Evolutionary conservation across 2,888 invertebrate genomes (phyloP).

Genomic region (Metalampra italica): DNA sequence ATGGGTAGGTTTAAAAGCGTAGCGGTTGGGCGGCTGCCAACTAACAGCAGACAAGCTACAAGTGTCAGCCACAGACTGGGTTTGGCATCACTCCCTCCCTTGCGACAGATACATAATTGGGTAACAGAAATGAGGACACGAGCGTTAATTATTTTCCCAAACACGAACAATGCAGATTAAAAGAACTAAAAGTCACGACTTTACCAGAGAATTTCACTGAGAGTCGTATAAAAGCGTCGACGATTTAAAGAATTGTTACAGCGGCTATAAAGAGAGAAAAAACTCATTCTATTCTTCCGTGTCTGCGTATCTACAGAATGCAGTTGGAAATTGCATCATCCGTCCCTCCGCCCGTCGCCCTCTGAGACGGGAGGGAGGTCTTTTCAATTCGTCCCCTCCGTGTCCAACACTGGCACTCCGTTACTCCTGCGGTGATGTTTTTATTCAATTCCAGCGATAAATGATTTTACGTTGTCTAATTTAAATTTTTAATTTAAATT

Average conservation of each 20-base stretch:
- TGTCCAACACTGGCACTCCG: constrained; percentile 20
- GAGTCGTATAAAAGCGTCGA: constrained; percentile 15
- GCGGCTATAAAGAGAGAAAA: constrained; percentile 33
- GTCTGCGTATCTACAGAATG: constrained; percentile 42
- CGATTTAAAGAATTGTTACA: constrained; percentile 26
- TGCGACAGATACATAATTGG: constrained; percentile 60
- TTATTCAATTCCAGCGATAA: constrained; percentile 44
- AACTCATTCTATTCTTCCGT: constrained; percentile 32
- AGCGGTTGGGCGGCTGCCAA: constrained; percentile 55
- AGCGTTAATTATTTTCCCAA: constrained; percentile 31
- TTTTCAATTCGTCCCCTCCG: constrained; percentile 52
- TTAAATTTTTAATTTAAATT: constrained; percentile 31
- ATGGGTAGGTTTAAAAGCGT: constrained; percentile 17
- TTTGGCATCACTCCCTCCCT: constrained; percentile 25
- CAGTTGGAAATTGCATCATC: constrained; percentile 53
- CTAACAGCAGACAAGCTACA: constrained; percentile 50
- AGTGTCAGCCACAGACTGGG: constrained; percentile 45
- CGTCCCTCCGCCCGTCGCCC: constrained; percentile 30
- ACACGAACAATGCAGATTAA: constrained; percentile 7
- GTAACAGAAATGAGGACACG: constrained; percentile 49
- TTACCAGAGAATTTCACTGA: constrained; percentile 5
- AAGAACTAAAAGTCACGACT: constrained; percentile 10
- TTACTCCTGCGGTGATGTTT: constrained; percentile 46
- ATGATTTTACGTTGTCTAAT: constrained; percentile 25
- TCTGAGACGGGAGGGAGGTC: constrained; percentile 33